phyloP scores from a whole-genome alignment of 2,888 invertebrate species.

The Limnephilus lunatus region DNA sequence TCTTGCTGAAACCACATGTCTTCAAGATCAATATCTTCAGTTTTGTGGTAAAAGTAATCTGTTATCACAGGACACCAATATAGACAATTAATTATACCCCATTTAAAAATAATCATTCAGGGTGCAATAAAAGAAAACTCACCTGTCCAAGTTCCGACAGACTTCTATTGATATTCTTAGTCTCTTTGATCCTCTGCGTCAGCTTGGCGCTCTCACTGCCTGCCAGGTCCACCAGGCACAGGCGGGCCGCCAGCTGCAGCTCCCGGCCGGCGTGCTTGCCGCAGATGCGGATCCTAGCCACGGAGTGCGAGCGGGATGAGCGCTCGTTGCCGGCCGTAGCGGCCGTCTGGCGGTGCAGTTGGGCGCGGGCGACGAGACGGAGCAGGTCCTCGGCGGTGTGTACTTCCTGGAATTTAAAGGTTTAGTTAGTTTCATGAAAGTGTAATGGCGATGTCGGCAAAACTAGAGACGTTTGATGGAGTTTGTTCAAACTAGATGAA shows the following conservation, averaged over 20 bases:
- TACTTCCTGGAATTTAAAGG: constrained; percentile 68
- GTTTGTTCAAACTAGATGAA: no score
- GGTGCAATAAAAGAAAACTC: neutral
- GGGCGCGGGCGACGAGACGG: constrained; percentile 74
- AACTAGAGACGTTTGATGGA: no score
- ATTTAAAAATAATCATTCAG: neutral
- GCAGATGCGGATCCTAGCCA: constrained; percentile 77
- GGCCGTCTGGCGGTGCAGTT: constrained; percentile 74
- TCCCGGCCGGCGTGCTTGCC: constrained; percentile 74
- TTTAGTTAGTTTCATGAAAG: neutral
- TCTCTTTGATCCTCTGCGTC: constrained; percentile 79
- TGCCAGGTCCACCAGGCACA: constrained; percentile 86
- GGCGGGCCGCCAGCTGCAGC: constrained; percentile 76
- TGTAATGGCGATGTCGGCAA: no score
- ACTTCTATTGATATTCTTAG: constrained; percentile 85
- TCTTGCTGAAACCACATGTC: no score
- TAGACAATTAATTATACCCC: no score
- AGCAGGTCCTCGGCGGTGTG: constrained; percentile 71
- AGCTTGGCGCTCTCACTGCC: constrained; percentile 83
- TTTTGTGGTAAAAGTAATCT: no score
- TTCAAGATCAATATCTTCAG: no score
- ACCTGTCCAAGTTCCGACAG: constrained; percentile 80
- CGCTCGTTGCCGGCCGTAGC: constrained; percentile 80
- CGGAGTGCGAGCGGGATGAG: constrained; percentile 78
- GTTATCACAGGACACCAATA: no score